Evolutionary conservation across 2,888 invertebrate genomes (phyloP).

Genomic region (Cheilosia impressa): DNA sequence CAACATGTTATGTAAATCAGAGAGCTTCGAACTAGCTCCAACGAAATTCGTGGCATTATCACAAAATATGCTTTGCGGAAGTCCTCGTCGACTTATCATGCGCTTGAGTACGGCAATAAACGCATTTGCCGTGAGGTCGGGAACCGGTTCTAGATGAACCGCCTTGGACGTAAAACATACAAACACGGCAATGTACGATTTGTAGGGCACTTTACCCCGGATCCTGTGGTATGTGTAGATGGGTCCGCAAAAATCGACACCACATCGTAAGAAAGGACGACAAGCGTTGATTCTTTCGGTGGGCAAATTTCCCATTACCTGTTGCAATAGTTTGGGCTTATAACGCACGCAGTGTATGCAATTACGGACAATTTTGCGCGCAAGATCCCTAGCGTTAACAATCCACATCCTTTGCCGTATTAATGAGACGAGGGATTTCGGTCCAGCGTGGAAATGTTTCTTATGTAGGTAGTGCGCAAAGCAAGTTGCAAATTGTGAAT

Average conservation of each 20-base stretch:
- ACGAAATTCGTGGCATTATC: slow-evolving; percentile 57
- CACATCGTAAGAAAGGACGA: slow-evolving; percentile 47
- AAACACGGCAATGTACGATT: too few species aligned
- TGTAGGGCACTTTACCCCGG: too few species aligned
- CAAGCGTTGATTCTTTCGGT: slow-evolving; percentile 3
- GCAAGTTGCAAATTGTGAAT: background rate
- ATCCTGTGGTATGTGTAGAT: too few species aligned
- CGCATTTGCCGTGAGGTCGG: slow-evolving; percentile 32
- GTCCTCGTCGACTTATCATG: slow-evolving; percentile 35
- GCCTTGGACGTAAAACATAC: slow-evolving; percentile 19
- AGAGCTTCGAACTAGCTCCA: slow-evolving; percentile 23
- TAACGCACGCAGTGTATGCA: slow-evolving; percentile 38
- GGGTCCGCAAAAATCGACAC: slow-evolving; percentile 30
- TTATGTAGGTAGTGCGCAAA: background rate
- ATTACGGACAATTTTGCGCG: slow-evolving; percentile 17
- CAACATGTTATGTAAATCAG: background rate
- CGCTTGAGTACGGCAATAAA: slow-evolving; percentile 35
- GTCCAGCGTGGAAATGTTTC: slow-evolving; percentile 41
- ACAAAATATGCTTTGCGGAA: slow-evolving; percentile 28
- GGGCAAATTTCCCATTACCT: slow-evolving; percentile 14
- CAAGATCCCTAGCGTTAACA: slow-evolving; percentile 25
- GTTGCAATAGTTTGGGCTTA: slow-evolving; percentile 21
- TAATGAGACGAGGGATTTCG: slow-evolving; percentile 20
- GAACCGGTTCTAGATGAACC: slow-evolving; percentile 33
- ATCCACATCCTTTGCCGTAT: slow-evolving; percentile 35